Evolutionary conservation across 2,888 invertebrate species (phyloP), one percentile per base, ranked within the genome.

Genomic region (Nasonovia ribisnigri): DNA sequence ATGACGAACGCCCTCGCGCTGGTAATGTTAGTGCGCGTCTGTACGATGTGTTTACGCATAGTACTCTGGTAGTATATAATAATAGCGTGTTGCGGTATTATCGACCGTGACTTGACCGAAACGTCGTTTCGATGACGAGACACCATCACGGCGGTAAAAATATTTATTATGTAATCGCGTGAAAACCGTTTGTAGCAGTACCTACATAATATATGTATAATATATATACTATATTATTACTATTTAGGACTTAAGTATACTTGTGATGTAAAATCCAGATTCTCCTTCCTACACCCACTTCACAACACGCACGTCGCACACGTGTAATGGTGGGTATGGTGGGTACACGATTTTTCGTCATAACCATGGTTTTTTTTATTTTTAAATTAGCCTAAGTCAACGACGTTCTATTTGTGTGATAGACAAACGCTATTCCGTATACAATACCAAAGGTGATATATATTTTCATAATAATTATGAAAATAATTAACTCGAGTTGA

Each of bases 51-150:
- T 77, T 77, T 77, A 77, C 36, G 77, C 20, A 8, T 36, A 77
- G 67, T 36, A 24, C 20, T 77, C 36, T 20, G 77, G 3, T 77
- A 77, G 0, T 77, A 36, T 77, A 36, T 36, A 20, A 77, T 36
- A 77, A 77, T 77, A 77, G 5, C 48, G 20, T n/a, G 46, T 67
- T 91, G 84, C 36, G 36, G 36, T 84, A 84, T 91, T 57, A 92
- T 26, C 86, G 57, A 24, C 91, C 91, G 86, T 92, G 91, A 92
- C 86, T 92, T 46, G 91, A 84, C 91, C 90, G 36, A 57, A 91
- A 91, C 84, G 84, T 48, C 36, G 16, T 84, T 48, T 36, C 11
- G 67, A 48, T 26, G 90, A 67, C 51, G 26, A 51, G 42, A 54
- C 24, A 42, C 20, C 90, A 46, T n/a, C 67, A 26, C 88, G 6